Percentiles rank a stretch among this genome's conserved stretches.
phyloP scores from a whole-genome alignment of 2,888 invertebrate genomes.

The Heteromyza rotundicornis region DNA sequence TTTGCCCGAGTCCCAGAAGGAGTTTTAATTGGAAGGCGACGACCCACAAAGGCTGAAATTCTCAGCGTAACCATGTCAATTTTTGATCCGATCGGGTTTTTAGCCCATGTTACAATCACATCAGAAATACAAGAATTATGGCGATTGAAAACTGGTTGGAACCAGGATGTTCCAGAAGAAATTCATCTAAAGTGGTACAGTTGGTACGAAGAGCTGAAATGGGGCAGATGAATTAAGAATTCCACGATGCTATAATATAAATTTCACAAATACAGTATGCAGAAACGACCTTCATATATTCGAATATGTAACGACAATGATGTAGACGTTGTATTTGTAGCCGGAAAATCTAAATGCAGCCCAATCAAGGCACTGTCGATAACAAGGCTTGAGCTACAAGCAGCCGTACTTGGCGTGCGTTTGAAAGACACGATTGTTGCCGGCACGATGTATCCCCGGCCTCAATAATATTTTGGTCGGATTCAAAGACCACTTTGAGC shows the following conservation, averaged over 20 bases:
- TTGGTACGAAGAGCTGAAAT: background rate
- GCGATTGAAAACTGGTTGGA: background rate
- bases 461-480: background rate
- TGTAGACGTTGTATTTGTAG: background rate
- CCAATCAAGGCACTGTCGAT: background rate
- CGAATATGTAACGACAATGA: background rate
- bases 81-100: too few relatives aligned
- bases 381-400: background rate
- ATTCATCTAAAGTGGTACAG: background rate
- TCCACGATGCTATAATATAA: background rate
- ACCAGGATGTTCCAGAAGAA: background rate
- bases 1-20: too few relatives aligned
- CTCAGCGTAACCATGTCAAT: too few relatives aligned
- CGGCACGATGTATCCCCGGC: background rate
- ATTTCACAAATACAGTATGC: background rate
- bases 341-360: background rate
- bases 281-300: background rate
- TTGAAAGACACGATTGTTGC: background rate
- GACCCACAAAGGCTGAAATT: too few relatives aligned
- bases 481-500: background rate
- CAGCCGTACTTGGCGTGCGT: background rate
- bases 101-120: too few relatives aligned
- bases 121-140: too few relatives aligned
- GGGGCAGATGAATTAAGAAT: background rate
- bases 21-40: too few relatives aligned